Evolutionary conservation across 2,888 invertebrate species (phyloP).

Genomic region (Acleris laterana): DNA sequence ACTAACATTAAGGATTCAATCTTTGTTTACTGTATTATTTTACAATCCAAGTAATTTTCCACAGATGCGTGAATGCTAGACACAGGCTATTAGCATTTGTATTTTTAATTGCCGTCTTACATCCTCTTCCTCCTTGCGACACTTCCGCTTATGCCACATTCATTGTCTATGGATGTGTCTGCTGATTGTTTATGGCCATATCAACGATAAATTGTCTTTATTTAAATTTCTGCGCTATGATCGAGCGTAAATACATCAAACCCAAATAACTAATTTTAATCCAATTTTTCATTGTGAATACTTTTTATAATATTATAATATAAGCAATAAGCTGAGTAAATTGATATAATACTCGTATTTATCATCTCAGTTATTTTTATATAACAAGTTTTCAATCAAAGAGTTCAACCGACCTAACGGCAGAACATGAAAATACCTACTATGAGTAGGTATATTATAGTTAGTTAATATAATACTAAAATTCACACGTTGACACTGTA

Average conservation of each 20-base stretch:
- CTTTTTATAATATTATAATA: too few species aligned
- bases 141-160: conserved; percentile 43
- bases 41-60: conserved; percentile 16
- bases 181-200: conserved; percentile 3
- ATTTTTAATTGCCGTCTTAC: conserved; percentile 43
- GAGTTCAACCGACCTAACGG: too few species aligned
- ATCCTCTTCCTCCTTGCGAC: conserved; percentile 47
- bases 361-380: too few species aligned
- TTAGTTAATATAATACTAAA: too few species aligned
- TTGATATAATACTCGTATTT: too few species aligned
- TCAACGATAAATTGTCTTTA: conserved; percentile 9
- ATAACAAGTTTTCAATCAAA: too few species aligned
- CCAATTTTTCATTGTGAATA: too few species aligned
- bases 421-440: too few species aligned
- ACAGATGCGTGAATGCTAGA: conserved; percentile 23
- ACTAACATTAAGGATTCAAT: neutral
- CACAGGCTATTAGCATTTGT: conserved; percentile 41
- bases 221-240: neutral
- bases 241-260: neutral
- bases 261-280: too few species aligned
- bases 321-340: too few species aligned
- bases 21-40: neutral
- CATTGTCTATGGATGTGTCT: conserved; percentile 16
- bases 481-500: too few species aligned
- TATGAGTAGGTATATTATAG: too few species aligned